These are phyloP conservation scores for Sphinx pinastri DNA, from an alignment of 2,888 invertebrate species.

Conservation along the genomic window DNA sequence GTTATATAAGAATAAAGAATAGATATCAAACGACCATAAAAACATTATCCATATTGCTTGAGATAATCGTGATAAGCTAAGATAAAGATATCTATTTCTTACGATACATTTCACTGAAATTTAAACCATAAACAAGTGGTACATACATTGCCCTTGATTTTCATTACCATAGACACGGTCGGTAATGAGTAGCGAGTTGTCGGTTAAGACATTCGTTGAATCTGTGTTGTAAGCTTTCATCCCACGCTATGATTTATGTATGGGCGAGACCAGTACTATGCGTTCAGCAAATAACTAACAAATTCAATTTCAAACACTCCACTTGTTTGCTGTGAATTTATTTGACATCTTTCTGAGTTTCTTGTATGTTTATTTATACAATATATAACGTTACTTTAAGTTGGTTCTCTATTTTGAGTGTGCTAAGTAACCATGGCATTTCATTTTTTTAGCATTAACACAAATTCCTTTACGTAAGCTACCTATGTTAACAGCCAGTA, in stretches of 20 bases:
- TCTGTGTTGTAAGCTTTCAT: slow-evolving; percentile 19
- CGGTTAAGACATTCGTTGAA: slow-evolving; percentile 15
- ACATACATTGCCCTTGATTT: slow-evolving; percentile 4
- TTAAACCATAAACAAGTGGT: background rate
- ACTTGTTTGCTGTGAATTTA: slow-evolving; percentile 21
- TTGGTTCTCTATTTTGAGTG: background rate
- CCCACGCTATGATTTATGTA: slow-evolving; percentile 20
- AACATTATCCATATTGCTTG: too few relatives aligned
- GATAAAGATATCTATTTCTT: too few relatives aligned
- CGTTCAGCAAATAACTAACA: slow-evolving; percentile 21
- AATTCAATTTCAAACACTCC: slow-evolving; percentile 9
- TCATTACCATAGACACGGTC: slow-evolving; percentile 4
- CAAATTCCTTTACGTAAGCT: too few relatives aligned
- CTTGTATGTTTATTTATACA: background rate
- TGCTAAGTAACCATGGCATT: too few relatives aligned
- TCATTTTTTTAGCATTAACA: too few relatives aligned
- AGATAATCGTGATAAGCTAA: too few relatives aligned
- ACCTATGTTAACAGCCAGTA: too few relatives aligned
- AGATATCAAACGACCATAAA: too few relatives aligned
- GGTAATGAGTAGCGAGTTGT: slow-evolving; percentile 5
- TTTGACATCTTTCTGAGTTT: slow-evolving; percentile 1
- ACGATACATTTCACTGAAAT: background rate
- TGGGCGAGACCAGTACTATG: background rate
- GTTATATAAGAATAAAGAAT: too few relatives aligned
- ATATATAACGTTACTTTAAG: background rate